Conservation (phyloP, 2,113 vertebrate genomes). For the Entomyzon cyanotis region DNA sequence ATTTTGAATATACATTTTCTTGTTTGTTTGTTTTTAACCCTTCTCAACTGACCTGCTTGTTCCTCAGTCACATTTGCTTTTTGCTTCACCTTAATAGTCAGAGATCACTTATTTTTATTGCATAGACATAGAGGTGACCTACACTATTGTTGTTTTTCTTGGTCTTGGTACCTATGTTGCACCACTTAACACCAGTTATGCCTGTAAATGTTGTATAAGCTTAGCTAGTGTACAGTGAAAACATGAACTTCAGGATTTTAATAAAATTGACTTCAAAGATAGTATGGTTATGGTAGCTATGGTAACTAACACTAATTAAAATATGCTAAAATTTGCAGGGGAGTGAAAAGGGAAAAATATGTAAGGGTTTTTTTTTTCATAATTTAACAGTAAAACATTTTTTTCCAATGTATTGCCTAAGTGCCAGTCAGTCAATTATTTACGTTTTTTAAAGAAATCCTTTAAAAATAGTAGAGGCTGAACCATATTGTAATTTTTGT, state of each 20-base stretch:
- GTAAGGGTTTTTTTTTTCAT: neutral
- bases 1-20: neutral
- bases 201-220: neutral
- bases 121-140: neutral
- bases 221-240: neutral
- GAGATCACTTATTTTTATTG: neutral
- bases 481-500: neutral
- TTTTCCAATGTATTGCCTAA: neutral
- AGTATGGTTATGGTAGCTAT: conserved; percentile 38
- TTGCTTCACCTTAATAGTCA: neutral
- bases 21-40: neutral
- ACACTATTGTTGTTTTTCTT: neutral
- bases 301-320: conserved; percentile 58
- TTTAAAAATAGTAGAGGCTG: neutral
- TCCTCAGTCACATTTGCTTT: neutral
- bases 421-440: conserved; percentile 9
- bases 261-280: conserved; percentile 23
- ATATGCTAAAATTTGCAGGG: conserved; percentile 23
- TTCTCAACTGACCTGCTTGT: neutral
- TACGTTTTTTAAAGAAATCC: neutral
- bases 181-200: neutral
- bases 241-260: neutral
- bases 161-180: neutral
- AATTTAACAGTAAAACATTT: neutral
- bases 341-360: neutral